phyloP scores from a whole-genome alignment of 2,888 invertebrate genomes.

The Conops quadrifasciatus region DNA sequence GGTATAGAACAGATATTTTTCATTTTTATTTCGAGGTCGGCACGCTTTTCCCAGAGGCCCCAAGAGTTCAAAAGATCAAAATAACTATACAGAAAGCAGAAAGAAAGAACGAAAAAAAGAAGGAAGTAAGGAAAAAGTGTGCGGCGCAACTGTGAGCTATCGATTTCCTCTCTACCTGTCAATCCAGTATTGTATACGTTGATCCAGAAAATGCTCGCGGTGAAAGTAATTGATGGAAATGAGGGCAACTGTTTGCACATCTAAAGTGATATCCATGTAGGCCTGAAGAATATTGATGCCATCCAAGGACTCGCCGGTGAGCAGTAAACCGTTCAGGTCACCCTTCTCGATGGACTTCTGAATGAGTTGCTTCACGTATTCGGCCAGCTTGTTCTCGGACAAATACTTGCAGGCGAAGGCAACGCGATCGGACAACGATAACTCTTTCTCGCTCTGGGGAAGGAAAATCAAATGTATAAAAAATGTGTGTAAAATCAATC shows the following conservation, averaged over 20 bases:
- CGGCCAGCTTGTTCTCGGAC: conserved; percentile 79
- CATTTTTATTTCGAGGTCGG: conserved; percentile 86
- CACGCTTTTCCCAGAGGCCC: conserved; percentile 90
- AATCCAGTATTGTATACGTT: conserved; percentile 75
- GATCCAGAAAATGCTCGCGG: conserved; percentile 72
- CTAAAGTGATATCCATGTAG: conserved; percentile 86
- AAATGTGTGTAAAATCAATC: too few species aligned
- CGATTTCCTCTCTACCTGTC: conserved; percentile 66
- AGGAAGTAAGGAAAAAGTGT: background rate
- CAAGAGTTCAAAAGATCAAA: conserved; percentile 85
- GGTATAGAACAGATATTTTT: conserved; percentile 68
- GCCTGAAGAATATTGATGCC: conserved; percentile 84
- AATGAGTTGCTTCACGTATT: conserved; percentile 78
- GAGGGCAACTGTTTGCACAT: conserved; percentile 90
- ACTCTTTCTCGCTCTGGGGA: conserved; percentile 78
- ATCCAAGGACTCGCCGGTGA: conserved; percentile 80
- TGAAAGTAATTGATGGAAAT: conserved; percentile 81
- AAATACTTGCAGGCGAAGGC: conserved; percentile 91
- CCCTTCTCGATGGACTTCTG: conserved; percentile 78
- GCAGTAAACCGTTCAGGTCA: conserved; percentile 84
- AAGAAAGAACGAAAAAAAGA: too few species aligned
- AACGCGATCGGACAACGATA: conserved; percentile 86
- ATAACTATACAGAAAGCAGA: too few species aligned
- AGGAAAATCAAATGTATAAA: too few species aligned
- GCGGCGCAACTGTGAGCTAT: too few species aligned